Base-by-base conservation (phyloP, 53 echinoderm and acorn worm genomes). In the Stichopus horrens region DNA sequence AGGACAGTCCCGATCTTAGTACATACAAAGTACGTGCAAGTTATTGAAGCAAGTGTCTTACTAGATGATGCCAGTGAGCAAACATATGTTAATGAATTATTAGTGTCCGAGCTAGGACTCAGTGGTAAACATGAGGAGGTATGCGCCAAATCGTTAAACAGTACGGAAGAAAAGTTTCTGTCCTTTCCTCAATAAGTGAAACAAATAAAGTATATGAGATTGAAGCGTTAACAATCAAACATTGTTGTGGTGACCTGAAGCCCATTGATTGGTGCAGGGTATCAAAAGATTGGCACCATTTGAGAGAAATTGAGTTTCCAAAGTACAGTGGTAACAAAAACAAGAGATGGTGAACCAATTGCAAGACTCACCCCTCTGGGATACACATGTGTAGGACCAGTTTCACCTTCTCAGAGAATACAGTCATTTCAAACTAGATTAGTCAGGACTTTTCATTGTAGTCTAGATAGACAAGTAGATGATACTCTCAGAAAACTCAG, bases 311-410 rank as follows among this genome's bases (percentile, higher is more conserved):
- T n/a, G 83, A 89, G 65, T 83, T 89, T 68, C 83, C 89, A 13
- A 60, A 23, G 18, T 22, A 7, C 11, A 60, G 51, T 65, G 73
- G 56, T 13, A 52, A 54, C 23, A 74, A 8, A 16, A 85, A 90
- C 84, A 84, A 84, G 74, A 74, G 87, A 18, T 7, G 75, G 75
- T 52, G 58, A 74, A 57, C 90, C 90, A 52, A 79, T 90, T 54
- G 84, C 90, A 13, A 90, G 90, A 83, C 56, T 79, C 65, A 89
- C 89, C 8, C 89, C 89, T 2, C 73, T 89, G 9, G 89, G 89
- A 18, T 90, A n/a, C 14, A 90, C 90, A 21, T 90, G 90, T 75
- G 76, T 90, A 60, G 90, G 90, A 23, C 57, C 73, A 68, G 58
- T 89, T 5, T n/a, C 74, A 53, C 84, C 76, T 9, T 6, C 56